These are phyloP conservation scores for Cataglyphis altisquamis DNA, from an alignment of 2,888 invertebrate genomes.

Conservation along the genomic window DNA sequence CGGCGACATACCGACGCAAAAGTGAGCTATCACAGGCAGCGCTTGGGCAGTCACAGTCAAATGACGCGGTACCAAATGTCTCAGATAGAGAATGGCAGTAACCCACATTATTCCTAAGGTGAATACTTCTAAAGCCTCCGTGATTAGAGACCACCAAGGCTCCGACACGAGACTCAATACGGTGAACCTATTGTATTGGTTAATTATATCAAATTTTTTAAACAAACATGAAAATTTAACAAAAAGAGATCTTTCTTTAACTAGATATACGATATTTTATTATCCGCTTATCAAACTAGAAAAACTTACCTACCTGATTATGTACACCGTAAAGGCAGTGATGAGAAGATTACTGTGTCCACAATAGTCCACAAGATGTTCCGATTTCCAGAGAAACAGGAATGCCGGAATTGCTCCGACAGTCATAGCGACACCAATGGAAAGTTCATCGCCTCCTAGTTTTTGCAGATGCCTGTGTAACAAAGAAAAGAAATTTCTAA, in stretches of 20 bases:
- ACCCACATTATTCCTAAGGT: conserved; percentile 93
- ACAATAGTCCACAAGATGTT: conserved; percentile 94
- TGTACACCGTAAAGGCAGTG: conserved; percentile 93
- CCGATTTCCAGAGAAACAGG: conserved; percentile 92
- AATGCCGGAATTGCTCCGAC: conserved; percentile 91
- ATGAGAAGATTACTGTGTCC: conserved; percentile 94
- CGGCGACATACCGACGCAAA: conserved; percentile 89
- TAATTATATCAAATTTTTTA: neutral
- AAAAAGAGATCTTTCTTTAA: neutral
- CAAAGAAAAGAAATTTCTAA: conserved; percentile 71
- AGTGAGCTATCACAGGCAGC: conserved; percentile 92
- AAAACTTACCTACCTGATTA: conserved; percentile 88
- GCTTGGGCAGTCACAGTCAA: conserved; percentile 93
- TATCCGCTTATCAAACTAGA: neutral
- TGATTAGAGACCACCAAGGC: conserved; percentile 90
- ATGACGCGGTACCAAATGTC: conserved; percentile 93
- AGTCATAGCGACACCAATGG: conserved; percentile 90
- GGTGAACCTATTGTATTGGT: conserved; percentile 76
- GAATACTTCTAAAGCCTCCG: conserved; percentile 92
- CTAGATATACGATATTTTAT: neutral
- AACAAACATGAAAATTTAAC: neutral
- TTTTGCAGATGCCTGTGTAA: conserved; percentile 88
- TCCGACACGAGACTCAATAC: conserved; percentile 83
- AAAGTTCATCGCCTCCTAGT: conserved; percentile 87
- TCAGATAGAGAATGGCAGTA: conserved; percentile 92